A percentile compares a stretch with the other conserved stretches of the same genome.
Evolutionary conservation across 2,888 invertebrate genomes (phyloP).

Genomic region (Globia sparganii): DNA sequence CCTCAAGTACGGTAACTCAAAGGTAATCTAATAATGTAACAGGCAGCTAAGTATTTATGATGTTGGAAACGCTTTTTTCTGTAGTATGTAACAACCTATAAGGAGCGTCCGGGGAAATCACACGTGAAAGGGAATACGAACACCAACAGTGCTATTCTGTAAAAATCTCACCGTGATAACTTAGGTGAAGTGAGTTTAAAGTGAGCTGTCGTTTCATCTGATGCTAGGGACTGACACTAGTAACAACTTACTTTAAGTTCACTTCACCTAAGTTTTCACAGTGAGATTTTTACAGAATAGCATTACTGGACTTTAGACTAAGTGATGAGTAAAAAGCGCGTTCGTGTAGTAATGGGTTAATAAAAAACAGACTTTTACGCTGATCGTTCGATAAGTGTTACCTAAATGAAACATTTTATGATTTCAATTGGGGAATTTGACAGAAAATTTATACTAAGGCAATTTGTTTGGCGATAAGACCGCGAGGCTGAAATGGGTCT

Average conservation of each 20-base stretch:
- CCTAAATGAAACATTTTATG: neutral
- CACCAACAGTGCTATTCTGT: no score
- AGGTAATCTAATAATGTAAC: constrained; percentile 61
- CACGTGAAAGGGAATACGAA: constrained; percentile 78
- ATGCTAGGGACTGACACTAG: no score
- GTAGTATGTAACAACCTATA: constrained; percentile 62
- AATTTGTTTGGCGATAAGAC: neutral
- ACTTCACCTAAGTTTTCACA: no score
- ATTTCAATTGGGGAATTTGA: neutral
- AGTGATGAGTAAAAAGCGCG: constrained; percentile 56
- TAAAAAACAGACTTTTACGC: neutral
- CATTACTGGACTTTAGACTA: constrained; percentile 43
- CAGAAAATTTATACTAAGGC: neutral
- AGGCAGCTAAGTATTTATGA: constrained; percentile 60
- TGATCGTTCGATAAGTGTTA: neutral
- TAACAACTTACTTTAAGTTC: no score
- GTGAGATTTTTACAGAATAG: no score
- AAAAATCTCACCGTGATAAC: no score
- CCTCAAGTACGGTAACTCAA: constrained; percentile 36
- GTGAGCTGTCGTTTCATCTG: no score
- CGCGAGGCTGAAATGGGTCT: neutral
- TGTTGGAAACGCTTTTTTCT: constrained; percentile 63
- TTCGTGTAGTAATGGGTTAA: constrained; percentile 7
- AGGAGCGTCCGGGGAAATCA: constrained; percentile 81
- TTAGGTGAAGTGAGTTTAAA: no score